phyloP scores from a whole-genome alignment of 2,113 vertebrate genomes.

The Tragelaphus buxtoni region DNA sequence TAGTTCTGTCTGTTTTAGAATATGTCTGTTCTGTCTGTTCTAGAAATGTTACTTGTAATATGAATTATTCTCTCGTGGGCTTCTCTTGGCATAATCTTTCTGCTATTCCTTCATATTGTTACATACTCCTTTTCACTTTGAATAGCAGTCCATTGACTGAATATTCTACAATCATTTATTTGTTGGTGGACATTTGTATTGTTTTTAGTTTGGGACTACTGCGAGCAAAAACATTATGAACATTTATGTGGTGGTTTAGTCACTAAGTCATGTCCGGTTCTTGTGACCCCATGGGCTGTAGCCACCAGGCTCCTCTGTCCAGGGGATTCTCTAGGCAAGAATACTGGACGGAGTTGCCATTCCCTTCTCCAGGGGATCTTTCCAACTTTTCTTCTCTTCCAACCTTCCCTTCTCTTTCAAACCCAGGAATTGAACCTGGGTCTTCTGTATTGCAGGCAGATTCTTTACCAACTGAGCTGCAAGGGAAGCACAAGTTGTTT shows the following conservation, averaged over 20 bases:
- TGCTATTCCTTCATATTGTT: neutral
- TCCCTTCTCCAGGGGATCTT: neutral
- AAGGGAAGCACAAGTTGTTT: neutral
- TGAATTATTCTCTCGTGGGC: neutral
- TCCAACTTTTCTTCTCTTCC: neutral
- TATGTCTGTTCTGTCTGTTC: neutral
- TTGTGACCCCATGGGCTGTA: neutral
- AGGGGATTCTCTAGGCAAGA: neutral
- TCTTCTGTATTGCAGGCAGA: neutral
- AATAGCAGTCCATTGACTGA: neutral
- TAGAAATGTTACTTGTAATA: neutral
- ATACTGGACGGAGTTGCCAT: neutral
- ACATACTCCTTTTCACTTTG: neutral
- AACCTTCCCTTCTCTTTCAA: neutral
- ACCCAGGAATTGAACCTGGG: neutral
- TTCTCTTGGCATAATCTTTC: neutral
- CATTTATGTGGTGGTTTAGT: neutral
- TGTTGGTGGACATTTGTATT: neutral
- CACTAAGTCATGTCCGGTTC: neutral
- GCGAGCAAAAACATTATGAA: neutral
- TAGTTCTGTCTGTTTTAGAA: neutral
- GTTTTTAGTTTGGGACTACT: neutral
- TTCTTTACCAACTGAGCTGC: neutral
- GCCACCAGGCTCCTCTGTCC: neutral
- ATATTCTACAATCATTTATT: neutral